Evolutionary conservation across 2,113 vertebrate species (phyloP), one percentile per base, ranked within the genome.

Genomic region (Thunnus thynnus): DNA sequence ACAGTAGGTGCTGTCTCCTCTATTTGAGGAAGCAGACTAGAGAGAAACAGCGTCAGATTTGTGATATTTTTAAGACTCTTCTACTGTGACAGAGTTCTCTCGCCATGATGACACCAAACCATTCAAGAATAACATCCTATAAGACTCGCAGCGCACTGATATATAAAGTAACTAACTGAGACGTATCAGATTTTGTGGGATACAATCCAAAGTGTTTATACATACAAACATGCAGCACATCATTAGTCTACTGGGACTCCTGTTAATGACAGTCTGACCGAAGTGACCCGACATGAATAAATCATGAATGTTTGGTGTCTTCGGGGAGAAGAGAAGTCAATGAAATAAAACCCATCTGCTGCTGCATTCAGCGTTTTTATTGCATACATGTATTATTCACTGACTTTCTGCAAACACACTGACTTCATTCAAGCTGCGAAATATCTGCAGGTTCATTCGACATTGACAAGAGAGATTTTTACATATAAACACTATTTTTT

Each of bases 231-330:
- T 9, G 36, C 36, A 41, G 36, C 36, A 41, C 36, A 41, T 41
- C 2, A 41, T 41, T 41, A 41, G 75, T 60, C 46, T 22, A 41
- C 18, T 58, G 63, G 52, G 74, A 58, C 32, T 36, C 32, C 32
- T 41, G 36, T 8, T 41, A n/a, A 27, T 71, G 20, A 65, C 18
- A 30, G 27, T 1, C 16, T 46, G 54, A 60, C 52, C 55, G 17
- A 30, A 58, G 25, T 5, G 77, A 58, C n/a, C 52, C 27, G 18
- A 12, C n/a, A 1, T 73, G 13, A 62, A 63, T 56, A 68, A 81
- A 61, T 58, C 13, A 74, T 5, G 54, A 62, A 36, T 6, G 27
- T 63, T 62, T 63, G 66, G 47, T 20, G 66, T 63, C 41, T 10
- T 1, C 5, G 1, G 11, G 54, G 66, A 5, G 46, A 13, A 55